Evolutionary conservation across 37 sponge, comb jelly and placozoan species (phyloP), one percentile per base, ranked within the genome.

Genomic region (Aplysina aerophoba): DNA sequence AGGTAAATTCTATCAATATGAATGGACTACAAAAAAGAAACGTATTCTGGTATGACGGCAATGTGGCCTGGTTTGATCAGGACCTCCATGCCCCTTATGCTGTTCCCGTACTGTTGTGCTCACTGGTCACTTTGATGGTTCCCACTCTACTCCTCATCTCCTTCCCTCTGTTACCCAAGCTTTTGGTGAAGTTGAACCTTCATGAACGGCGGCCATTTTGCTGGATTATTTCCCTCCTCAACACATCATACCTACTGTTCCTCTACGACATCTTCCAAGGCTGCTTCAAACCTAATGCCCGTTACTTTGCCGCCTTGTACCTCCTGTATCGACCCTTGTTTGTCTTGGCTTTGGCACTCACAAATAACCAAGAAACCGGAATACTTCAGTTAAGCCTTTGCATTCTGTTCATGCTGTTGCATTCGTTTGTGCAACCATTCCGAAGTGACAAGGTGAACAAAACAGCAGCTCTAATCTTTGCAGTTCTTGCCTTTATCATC

Each of bases 251-350:
- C 71, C 27, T 75, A 4, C 39, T 15, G 40, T 24, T 22, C 53
- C 37, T 75, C 78, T 75, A 15, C 41, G 78, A 75, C 25, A 75
- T 41, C 25, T 75, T 75, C 25, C 78, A 75, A 75, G 78, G 78
- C 1, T 75, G 78, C 53, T 75, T 75, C n/a, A 36, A 75, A 22
- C 20, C 37, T 24, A 75, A 41, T 50, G 25, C 54, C 44, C 54
- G 54, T 19, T 75, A 22, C 78, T 75, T 75, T 75, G 78, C 78
- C 16, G 44, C 78, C 11, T 41, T 75, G 15, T 75, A 75, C 53
- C 54, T 75, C n/a, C 11, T 75, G 1, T 75, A 75, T 41, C 33
- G 78, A 3, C 78, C 13, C 21, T 15, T 11, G 3, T 75, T 75
- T 75, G 14, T 75, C 21, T 8, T 75, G 14, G n/a, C 41, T 6